Conservation (phyloP, 2,888 invertebrate species). For the Thereva unica region DNA sequence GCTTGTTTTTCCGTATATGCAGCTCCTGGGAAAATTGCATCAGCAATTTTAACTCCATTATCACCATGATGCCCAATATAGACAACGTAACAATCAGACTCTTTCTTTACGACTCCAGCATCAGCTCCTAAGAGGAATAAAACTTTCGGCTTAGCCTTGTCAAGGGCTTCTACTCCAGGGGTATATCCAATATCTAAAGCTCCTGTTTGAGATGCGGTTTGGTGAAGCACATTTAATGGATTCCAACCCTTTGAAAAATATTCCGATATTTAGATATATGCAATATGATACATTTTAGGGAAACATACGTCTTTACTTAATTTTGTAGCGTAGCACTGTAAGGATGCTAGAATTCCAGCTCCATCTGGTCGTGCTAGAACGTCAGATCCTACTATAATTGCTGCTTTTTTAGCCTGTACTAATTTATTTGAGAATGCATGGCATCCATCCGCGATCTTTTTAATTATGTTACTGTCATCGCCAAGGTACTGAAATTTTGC, state of each 20-base stretch:
- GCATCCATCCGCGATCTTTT: slow-evolving; percentile 72
- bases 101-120: slow-evolving; percentile 74
- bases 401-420: slow-evolving; percentile 81
- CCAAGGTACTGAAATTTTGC: slow-evolving; percentile 73
- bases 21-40: slow-evolving; percentile 91
- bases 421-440: slow-evolving; percentile 73
- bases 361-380: slow-evolving; percentile 79
- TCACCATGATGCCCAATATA: slow-evolving; percentile 98
- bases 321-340: slow-evolving; percentile 71
- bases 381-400: slow-evolving; percentile 89
- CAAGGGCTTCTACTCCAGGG: slow-evolving; percentile 67
- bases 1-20: slow-evolving; percentile 98
- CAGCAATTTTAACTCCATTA: slow-evolving; percentile 87
- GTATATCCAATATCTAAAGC: slow-evolving; percentile 94
- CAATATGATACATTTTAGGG: slow-evolving; percentile 61
- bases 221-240: slow-evolving; percentile 92
- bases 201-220: slow-evolving; percentile 90
- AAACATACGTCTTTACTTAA: slow-evolving; percentile 61
- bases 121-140: slow-evolving; percentile 95
- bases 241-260: slow-evolving; percentile 65
- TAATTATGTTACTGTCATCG: slow-evolving; percentile 72
- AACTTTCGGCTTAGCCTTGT: slow-evolving; percentile 74
- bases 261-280: neutral
- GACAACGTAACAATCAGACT: slow-evolving; percentile 80
- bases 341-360: slow-evolving; percentile 72